Base-by-base conservation (phyloP, 2,888 invertebrate species). In the Alcis repandata region DNA sequence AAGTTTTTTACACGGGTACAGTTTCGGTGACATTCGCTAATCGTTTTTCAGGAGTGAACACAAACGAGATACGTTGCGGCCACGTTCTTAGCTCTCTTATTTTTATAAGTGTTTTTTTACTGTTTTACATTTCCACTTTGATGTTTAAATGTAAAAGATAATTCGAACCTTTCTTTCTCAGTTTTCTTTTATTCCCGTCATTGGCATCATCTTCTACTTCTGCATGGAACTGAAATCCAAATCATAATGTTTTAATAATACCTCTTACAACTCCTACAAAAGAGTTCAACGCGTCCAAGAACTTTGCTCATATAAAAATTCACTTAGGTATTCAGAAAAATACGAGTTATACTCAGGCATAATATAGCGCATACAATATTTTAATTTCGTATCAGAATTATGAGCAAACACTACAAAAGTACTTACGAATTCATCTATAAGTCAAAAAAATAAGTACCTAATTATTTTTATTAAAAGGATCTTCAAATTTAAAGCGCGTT, bases 191-290 rank as follows among this genome's bases (percentile, higher is more conserved):
- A 45, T 62, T 71, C 17, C 72, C 67, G 32, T 80, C 76, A 13
- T 38, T 38, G 15, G 11, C 46, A n/a, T 75, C 75, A 13, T 92
- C 88, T 64, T 95, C 95, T 43, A 95, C 79, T 87, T 96, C 96
- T 2, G 96, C 96, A 76, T 96, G 96, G 78, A 96, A 96, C 96
- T 96, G 82, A 48, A 89, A 91, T 41, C 1, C n/a, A 51, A 33
- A 46, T 46, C 11, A 36, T 7, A 11, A 36, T 1, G 3, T 7
- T 36, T 36, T 36, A 11, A 36, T 11, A 9, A 36, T 36, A n/a
- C 11, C 3, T 19, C 17, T 43, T 43, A 19, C 10, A 43, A 43
- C 20, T 43, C 43, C 19, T 43, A 20, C 10, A 43, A 43, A 43
- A 43, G 11, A 20, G 11, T 43, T 43, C 11, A 43, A 43, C 43